phyloP scores from a whole-genome alignment of 2,113 vertebrate species.

The Nibea albiflora region DNA sequence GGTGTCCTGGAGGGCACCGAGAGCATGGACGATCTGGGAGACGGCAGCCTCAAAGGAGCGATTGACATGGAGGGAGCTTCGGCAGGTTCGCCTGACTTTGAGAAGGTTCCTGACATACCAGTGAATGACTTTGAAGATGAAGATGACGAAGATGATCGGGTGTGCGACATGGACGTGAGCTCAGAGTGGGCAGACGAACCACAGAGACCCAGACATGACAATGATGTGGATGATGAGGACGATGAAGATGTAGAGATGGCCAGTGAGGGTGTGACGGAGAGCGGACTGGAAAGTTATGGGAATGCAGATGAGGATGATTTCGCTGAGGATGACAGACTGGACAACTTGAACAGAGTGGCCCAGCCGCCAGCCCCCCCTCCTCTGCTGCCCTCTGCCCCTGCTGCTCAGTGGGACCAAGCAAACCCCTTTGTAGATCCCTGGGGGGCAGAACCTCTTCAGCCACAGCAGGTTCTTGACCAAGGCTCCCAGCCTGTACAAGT shows the following conservation, averaged over 20 bases:
- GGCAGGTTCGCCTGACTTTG: slow-evolving; percentile 82
- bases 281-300: slow-evolving; percentile 85
- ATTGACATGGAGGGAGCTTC: slow-evolving; percentile 83
- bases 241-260: slow-evolving; percentile 87
- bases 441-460: slow-evolving; percentile 78
- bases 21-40: slow-evolving; percentile 85
- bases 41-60: slow-evolving; percentile 84
- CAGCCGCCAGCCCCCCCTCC: slow-evolving; percentile 60
- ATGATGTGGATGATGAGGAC: slow-evolving; percentile 76
- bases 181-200: slow-evolving; percentile 81
- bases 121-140: slow-evolving; percentile 78
- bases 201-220: slow-evolving; percentile 68
- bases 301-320: slow-evolving; percentile 86
- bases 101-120: slow-evolving; percentile 83
- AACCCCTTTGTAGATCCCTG: slow-evolving; percentile 76
- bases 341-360: slow-evolving; percentile 82
- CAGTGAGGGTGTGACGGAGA: slow-evolving; percentile 85
- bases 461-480: slow-evolving; percentile 17
- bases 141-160: slow-evolving; percentile 73
- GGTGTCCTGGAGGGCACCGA: slow-evolving; percentile 86
- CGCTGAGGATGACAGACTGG: slow-evolving; percentile 81
- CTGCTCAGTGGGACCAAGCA: slow-evolving; percentile 76
- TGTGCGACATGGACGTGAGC: slow-evolving; percentile 86
- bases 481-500: slow-evolving; percentile 3
- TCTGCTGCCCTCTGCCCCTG: slow-evolving; percentile 64